Conservation (phyloP, 2,113 vertebrate species). For the Eulemur rufifrons region DNA sequence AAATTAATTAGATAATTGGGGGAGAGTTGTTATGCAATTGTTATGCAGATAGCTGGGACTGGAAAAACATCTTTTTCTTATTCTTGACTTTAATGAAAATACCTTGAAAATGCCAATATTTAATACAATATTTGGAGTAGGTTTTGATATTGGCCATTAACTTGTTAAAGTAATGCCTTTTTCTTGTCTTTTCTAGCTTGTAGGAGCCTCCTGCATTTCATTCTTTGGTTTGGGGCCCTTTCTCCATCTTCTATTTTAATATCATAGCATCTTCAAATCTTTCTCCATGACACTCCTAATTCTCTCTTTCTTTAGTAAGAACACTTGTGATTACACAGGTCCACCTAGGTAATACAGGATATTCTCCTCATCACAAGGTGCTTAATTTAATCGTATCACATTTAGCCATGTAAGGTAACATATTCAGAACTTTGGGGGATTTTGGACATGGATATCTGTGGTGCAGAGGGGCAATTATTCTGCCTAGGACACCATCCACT, state of each 20-base stretch:
- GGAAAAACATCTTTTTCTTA: not conserved
- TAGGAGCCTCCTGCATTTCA: not conserved
- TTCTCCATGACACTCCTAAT: not conserved
- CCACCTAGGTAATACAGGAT: not conserved
- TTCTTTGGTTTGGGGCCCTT: not conserved
- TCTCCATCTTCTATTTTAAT: not conserved
- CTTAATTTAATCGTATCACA: not conserved
- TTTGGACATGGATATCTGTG: not conserved
- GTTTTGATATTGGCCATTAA: not conserved
- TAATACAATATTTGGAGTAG: not conserved
- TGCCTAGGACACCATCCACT: not conserved
- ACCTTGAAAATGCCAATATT: not conserved
- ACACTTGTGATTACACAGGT: not conserved
- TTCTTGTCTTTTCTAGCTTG: not conserved
- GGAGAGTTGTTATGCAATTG: not conserved
- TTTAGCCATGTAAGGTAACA: not conserved
- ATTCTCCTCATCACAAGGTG: not conserved
- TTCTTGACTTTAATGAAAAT: conserved; percentile 2
- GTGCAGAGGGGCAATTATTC: not conserved
- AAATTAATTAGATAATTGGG: not conserved
- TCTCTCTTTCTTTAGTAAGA: not conserved
- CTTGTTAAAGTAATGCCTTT: not conserved
- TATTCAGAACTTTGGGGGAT: not conserved
- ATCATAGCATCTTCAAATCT: not conserved
- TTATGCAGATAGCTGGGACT: not conserved